Evolutionary conservation across 2,797 vertebrate genomes (phyloP).

Genomic region (Semaprochilodus insignis): DNA sequence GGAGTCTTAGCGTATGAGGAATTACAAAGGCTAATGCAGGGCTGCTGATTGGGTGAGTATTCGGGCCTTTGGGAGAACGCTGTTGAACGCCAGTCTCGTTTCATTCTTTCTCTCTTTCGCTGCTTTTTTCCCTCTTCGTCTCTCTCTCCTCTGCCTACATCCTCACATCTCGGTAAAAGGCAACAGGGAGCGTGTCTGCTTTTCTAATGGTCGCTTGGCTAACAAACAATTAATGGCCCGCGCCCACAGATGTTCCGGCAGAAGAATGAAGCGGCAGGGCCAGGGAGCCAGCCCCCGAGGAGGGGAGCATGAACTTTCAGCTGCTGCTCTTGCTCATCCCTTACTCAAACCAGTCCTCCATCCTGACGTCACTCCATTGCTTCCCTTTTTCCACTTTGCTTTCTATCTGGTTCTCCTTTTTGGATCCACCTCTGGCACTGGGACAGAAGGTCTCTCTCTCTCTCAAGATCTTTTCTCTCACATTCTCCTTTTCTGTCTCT

Average conservation of each 20-base stretch:
- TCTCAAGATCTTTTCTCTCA: neutral
- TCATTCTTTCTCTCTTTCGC: neutral
- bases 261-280: slow-evolving; percentile 65
- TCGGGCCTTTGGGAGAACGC: slow-evolving; percentile 71
- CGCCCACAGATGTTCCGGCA: slow-evolving; percentile 68
- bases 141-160: slow-evolving; percentile 58
- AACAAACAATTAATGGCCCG: slow-evolving; percentile 79
- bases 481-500: neutral
- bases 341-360: slow-evolving; percentile 29
- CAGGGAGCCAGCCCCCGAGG: slow-evolving; percentile 59
- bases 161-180: slow-evolving; percentile 72
- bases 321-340: slow-evolving; percentile 62
- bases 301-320: slow-evolving; percentile 57
- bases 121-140: slow-evolving; percentile 34
- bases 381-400: neutral
- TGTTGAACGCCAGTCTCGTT: slow-evolving; percentile 56
- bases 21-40: slow-evolving; percentile 72
- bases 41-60: slow-evolving; percentile 74
- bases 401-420: neutral
- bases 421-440: neutral
- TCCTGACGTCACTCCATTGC: neutral
- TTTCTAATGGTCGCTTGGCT: slow-evolving; percentile 77
- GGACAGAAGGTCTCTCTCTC: neutral
- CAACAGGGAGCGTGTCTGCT: slow-evolving; percentile 65
- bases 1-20: slow-evolving; percentile 77